phyloP scores from a whole-genome alignment of 2,797 vertebrate species.

The Gadopsis bispinosus region DNA sequence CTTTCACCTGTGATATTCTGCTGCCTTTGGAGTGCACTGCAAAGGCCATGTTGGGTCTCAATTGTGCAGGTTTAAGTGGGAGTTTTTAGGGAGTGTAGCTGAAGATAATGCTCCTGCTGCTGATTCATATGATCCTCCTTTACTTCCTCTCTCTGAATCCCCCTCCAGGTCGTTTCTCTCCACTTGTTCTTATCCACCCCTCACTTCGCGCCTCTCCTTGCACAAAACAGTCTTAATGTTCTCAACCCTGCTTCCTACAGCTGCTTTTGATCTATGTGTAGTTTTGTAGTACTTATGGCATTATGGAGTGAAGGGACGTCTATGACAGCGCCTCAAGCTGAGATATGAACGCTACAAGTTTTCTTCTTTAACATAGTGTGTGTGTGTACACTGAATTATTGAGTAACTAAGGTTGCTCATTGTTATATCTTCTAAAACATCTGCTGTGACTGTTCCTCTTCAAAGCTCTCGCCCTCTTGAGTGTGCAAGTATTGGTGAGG shows the following conservation, averaged over 20 bases:
- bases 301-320: too few species aligned
- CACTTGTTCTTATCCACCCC: conserved; percentile 10
- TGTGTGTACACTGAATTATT: conserved; percentile 6
- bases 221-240: background rate
- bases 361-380: conserved; percentile 4
- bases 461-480: background rate
- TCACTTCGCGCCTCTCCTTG: background rate
- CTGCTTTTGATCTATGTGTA: background rate
- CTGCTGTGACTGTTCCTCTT: conserved; percentile 32
- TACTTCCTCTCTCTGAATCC: background rate
- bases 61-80: conserved; percentile 37
- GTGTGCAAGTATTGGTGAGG: background rate
- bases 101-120: conserved; percentile 20
- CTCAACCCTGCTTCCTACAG: background rate
- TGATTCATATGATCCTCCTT: conserved; percentile 26
- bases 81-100: conserved; percentile 37
- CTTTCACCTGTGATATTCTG: background rate
- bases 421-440: conserved; percentile 16
- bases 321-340: conserved; percentile 12
- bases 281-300: background rate
- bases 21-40: background rate
- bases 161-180: conserved; percentile 32
- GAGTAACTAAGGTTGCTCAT: background rate
- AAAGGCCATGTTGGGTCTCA: conserved; percentile 12
- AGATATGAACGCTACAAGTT: conserved; percentile 9